Conservation (phyloP, 2,797 vertebrate species). For the Macropus fuliginosus region DNA sequence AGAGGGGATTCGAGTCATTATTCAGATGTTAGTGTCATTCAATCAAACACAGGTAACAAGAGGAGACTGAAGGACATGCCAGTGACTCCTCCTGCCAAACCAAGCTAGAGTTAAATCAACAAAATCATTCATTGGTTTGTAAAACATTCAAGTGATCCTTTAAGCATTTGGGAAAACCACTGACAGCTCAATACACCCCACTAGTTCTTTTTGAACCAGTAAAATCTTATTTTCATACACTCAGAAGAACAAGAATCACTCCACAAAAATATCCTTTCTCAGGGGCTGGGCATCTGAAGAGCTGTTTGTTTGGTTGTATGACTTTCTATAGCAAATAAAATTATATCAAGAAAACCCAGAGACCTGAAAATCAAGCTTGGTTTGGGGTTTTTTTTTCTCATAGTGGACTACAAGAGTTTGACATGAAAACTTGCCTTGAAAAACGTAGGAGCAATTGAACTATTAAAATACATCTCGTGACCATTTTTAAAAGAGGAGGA, state of each 20-base stretch:
- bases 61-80: slow-evolving; percentile 67
- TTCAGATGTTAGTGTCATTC: slow-evolving; percentile 79
- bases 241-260: slow-evolving; percentile 33
- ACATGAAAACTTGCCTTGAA: not conserved
- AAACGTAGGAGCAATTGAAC: not conserved
- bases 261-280: not conserved
- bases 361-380: not conserved
- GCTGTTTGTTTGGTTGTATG: not conserved
- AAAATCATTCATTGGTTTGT: slow-evolving; percentile 26
- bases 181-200: not conserved
- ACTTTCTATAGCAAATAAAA: not conserved
- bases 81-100: slow-evolving; percentile 43
- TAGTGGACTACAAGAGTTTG: not conserved
- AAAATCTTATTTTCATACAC: slow-evolving; percentile 45
- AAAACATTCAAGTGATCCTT: not conserved
- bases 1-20: slow-evolving; percentile 85
- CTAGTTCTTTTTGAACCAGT: slow-evolving; percentile 25
- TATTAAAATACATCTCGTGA: not conserved
- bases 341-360: slow-evolving; percentile 1
- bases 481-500: not conserved
- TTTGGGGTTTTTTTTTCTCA: not conserved
- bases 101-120: slow-evolving; percentile 46
- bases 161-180: slow-evolving; percentile 18
- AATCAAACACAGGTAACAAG: slow-evolving; percentile 68
- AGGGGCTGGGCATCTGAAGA: not conserved